Conservation (phyloP, 2,113 vertebrate genomes). For the Ahaetulla prasina region DNA sequence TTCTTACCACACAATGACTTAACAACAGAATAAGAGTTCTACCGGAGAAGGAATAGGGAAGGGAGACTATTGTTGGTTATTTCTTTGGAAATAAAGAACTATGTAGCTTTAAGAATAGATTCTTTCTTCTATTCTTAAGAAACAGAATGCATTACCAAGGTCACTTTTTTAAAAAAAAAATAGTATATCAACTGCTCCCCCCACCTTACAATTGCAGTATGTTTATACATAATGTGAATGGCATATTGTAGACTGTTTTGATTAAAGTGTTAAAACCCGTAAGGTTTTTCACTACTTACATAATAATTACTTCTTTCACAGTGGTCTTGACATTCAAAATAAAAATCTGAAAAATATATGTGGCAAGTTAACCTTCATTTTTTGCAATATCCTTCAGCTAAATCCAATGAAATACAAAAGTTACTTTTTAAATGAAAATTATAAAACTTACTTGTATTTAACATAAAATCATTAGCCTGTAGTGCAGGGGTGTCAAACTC, state of each 20-base stretch:
- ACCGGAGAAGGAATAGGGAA: neutral
- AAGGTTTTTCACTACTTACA: neutral
- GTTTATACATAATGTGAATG: neutral
- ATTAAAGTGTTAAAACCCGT: constrained; percentile 22
- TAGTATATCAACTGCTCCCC: neutral
- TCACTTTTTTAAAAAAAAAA: constrained; percentile 27
- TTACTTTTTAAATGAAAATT: neutral
- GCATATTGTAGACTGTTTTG: constrained; percentile 21
- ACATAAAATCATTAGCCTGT: neutral
- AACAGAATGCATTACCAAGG: neutral
- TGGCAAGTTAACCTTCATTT: neutral
- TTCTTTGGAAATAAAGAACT: constrained; percentile 15
- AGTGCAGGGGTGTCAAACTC: neutral
- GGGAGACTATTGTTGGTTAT: constrained; percentile 8
- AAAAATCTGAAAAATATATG: neutral
- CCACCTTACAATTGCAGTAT: neutral
- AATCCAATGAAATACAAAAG: neutral
- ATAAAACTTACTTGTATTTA: neutral
- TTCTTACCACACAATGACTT: constrained; percentile 17
- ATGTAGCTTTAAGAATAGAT: constrained; percentile 16
- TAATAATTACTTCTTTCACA: constrained; percentile 5
- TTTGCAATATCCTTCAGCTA: neutral
- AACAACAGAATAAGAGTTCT: neutral
- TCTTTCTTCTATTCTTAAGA: neutral
- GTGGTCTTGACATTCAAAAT: constrained; percentile 24